Conservation (phyloP, 2,113 vertebrate genomes). For the Sebastes schlegelii region DNA sequence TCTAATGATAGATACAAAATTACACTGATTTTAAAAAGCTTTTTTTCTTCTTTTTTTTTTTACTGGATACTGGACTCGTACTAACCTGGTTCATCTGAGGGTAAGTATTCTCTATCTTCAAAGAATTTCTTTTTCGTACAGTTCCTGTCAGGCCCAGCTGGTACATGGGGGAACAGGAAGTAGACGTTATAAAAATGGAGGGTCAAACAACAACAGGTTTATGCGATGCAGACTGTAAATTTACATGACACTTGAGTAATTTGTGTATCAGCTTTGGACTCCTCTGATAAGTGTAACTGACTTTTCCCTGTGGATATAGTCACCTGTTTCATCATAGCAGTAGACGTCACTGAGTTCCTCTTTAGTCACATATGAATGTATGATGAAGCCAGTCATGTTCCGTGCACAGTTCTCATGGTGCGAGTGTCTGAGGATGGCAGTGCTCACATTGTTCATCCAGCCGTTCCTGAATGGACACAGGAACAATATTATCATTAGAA, state of each 20-base stretch:
- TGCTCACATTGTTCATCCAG: conserved; percentile 76
- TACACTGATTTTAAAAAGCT: background rate
- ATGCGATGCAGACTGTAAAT: background rate
- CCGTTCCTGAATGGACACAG: conserved; percentile 85
- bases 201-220: background rate
- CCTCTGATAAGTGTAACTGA: background rate
- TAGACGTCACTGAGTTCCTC: conserved; percentile 82
- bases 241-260: background rate
- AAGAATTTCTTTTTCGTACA: background rate
- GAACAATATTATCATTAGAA: conserved; percentile 9
- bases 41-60: background rate
- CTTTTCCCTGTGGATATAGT: conserved; percentile 8
- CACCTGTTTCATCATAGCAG: conserved; percentile 90
- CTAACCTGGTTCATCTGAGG: conserved; percentile 41
- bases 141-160: conserved; percentile 16
- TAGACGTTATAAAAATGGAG: background rate
- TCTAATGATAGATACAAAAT: background rate
- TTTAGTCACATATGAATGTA: background rate
- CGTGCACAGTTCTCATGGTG: conserved; percentile 85
- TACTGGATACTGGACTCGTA: background rate
- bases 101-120: accelerated
- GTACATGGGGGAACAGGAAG: background rate
- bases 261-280: accelerated
- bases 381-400: conserved; percentile 84
- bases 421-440: conserved; percentile 85